Evolutionary conservation across 2,797 vertebrate genomes (phyloP).

Genomic region (Acridotheres tristis): DNA sequence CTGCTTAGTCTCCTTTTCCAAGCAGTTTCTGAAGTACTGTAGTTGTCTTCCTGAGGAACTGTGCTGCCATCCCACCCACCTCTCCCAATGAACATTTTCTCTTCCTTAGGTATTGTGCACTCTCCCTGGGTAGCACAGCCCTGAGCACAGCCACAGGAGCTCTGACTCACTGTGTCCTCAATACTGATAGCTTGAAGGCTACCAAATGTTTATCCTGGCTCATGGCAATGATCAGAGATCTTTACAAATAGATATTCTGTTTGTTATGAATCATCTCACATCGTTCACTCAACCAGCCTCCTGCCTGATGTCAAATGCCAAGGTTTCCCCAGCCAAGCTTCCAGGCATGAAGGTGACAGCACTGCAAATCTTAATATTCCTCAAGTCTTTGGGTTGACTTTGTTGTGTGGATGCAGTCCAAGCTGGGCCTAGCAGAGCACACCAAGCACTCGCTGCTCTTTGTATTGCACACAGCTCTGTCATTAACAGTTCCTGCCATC

Average conservation of each 20-base stretch:
- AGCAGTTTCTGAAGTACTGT: background rate
- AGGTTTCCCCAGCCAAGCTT: background rate
- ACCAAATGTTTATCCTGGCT: background rate
- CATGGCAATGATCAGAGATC: background rate
- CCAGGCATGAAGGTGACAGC: background rate
- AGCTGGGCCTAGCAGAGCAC: background rate
- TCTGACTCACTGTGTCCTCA: background rate
- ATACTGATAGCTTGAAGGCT: background rate
- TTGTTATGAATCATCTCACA: background rate
- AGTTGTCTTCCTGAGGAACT: background rate
- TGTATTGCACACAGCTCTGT: background rate
- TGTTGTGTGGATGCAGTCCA: background rate
- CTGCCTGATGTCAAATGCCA: background rate
- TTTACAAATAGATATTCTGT: background rate
- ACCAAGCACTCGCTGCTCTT: background rate
- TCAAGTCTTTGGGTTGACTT: background rate
- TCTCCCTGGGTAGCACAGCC: background rate
- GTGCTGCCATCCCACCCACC: background rate
- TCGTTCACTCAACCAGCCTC: rapidly evolving
- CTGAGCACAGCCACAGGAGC: background rate
- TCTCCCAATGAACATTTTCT: background rate
- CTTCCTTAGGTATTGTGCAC: background rate
- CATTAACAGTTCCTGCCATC: background rate
- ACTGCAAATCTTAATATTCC: background rate
- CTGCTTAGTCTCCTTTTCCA: background rate